phyloP scores from a whole-genome alignment of 2,888 invertebrate species.

The Oligia latruncula region DNA sequence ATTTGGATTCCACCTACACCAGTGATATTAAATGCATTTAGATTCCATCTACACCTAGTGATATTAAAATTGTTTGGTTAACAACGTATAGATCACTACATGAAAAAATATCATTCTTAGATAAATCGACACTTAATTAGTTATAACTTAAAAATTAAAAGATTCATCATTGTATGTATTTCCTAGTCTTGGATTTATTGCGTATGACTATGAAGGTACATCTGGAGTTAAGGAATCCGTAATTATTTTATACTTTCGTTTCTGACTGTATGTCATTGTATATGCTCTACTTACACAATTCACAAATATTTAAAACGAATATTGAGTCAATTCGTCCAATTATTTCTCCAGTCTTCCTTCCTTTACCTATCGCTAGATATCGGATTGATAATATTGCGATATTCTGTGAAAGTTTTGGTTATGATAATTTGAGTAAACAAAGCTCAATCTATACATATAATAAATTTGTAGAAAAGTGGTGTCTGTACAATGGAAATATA shows the following conservation, averaged over 20 bases:
- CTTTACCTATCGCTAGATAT: neutral
- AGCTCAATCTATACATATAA: too few species aligned
- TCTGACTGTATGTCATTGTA: neutral
- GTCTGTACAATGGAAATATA: too few species aligned
- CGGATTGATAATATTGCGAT: neutral
- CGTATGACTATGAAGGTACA: neutral
- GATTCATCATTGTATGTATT: neutral
- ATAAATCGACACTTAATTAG: neutral
- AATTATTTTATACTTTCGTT: neutral
- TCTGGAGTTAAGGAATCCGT: neutral
- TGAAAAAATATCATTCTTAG: too few species aligned
- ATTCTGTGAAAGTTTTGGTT: slow-evolving; percentile 12
- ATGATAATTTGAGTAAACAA: slow-evolving; percentile 23
- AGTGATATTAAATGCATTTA: too few species aligned
- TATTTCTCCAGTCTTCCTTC: neutral
- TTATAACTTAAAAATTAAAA: neutral
- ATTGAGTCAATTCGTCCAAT: too few species aligned
- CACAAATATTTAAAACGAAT: too few species aligned
- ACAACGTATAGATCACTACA: too few species aligned
- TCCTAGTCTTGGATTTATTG: neutral
- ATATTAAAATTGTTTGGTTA: too few species aligned
- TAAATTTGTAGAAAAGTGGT: too few species aligned
- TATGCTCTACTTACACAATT: too few species aligned
- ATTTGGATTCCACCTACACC: too few species aligned
- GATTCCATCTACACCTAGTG: too few species aligned